Evolutionary conservation across 2,888 invertebrate genomes (phyloP), one percentile per base, ranked within the genome.

Genomic region (Lasioglossum calceatum): DNA sequence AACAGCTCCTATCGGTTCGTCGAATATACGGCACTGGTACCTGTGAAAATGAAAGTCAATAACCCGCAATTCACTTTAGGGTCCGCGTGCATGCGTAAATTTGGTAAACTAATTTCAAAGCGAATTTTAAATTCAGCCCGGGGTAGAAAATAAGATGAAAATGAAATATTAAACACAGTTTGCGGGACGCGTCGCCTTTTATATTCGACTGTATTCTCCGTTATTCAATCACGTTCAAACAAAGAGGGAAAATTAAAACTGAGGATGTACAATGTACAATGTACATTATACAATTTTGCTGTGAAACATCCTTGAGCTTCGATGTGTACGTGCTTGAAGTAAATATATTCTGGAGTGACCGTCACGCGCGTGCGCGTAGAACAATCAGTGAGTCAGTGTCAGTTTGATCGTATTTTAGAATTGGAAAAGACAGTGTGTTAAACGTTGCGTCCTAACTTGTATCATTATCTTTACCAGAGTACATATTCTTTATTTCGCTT

Each of bases 1-100:
- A 67, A 77, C 32, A 78, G 70, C 74, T 83, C 77, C 74, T 84
- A 84, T 84, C 84, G 27, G 74, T 85, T 78, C 58, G 78, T 78
- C 27, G 79, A 54, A 75, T n/a, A 71, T 74, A 42, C 70, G 47
- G 70, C 67, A n/a, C 32, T n/a, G 58, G 58, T 36, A 47, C 71
- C 71, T 75, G 61, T 61, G n/a, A 42, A 70, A 58, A 42, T 50
- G 70, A 61, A 84, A 83, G 74, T 42, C 84, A 32, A 67, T 54
- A 47, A 47, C 39, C 61, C 70, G 36, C 19, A 36, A 36, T 76
- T 19, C 50, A 50, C 32, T 16, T 27, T 44, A 27, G 44, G 47
- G 61, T 39, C 27, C 14, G 32, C 14, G 10, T 44, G 44, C 32
- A 16, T 4, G 8, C 16, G 58, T 50, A 42, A 82, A 27, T 27